Conservation (phyloP, 2,888 invertebrate species). For the Chelonus formosanus region DNA sequence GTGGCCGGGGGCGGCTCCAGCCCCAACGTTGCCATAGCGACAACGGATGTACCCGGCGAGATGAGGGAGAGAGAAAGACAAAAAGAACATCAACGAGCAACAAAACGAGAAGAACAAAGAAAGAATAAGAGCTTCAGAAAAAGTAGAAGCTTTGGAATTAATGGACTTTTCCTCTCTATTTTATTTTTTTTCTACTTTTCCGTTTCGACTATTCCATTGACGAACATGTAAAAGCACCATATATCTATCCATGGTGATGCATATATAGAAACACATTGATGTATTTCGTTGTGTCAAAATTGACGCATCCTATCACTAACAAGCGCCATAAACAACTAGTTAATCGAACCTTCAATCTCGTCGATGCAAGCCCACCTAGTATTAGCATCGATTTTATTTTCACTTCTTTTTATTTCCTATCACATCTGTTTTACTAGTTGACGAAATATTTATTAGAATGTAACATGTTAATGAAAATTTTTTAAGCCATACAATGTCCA, state of each 20-base stretch:
- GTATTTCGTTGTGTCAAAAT: constrained; percentile 23
- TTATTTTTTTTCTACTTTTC: constrained; percentile 2
- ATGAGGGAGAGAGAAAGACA: constrained; percentile 23
- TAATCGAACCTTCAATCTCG: constrained; percentile 61
- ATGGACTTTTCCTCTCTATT: constrained; percentile 50
- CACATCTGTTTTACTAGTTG: constrained; percentile 1
- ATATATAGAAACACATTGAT: background rate
- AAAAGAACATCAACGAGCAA: constrained; percentile 28
- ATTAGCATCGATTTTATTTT: constrained; percentile 36
- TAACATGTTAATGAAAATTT: background rate
- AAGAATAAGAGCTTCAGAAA: background rate
- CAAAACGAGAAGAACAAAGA: constrained; percentile 33
- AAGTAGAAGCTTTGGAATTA: constrained; percentile 40
- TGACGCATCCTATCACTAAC: constrained; percentile 33
- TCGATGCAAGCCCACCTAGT: constrained; percentile 34
- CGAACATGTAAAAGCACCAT: constrained; percentile 29
- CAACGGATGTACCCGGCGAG: constrained; percentile 61
- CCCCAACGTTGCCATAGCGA: constrained; percentile 70
- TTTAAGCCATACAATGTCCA: background rate
- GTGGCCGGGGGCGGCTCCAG: constrained; percentile 65
- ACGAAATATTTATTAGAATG: background rate
- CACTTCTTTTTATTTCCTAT: constrained; percentile 5
- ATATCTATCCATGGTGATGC: background rate
- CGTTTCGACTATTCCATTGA: constrained; percentile 12
- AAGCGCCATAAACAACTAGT: constrained; percentile 63